Evolutionary conservation across 2,888 invertebrate species (phyloP).

Genomic region (Plutella xylostella): DNA sequence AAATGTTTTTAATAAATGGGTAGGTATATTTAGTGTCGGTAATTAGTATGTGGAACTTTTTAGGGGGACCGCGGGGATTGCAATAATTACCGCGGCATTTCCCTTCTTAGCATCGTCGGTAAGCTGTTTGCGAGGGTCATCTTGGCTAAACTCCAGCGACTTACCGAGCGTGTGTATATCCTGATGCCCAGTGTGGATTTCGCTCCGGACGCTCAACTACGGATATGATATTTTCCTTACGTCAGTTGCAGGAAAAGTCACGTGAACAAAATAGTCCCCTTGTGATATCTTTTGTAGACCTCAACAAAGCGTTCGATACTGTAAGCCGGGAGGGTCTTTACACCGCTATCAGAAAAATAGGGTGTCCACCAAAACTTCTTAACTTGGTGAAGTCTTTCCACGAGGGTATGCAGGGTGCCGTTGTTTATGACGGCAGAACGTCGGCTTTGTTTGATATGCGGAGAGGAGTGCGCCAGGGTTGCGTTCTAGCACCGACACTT

Average conservation of each 20-base stretch:
- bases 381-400: too few species aligned
- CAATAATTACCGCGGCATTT: not conserved
- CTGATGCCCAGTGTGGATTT: not conserved
- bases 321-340: too few species aligned
- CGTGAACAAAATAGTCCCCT: not conserved
- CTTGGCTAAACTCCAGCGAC: not conserved
- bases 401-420: too few species aligned
- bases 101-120: not conserved
- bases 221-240: not conserved
- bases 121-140: not conserved
- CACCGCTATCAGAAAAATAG: too few species aligned
- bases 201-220: not conserved
- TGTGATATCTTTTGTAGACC: not conserved
- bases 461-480: not conserved
- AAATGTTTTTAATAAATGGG: too few species aligned
- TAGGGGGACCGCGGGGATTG: not conserved
- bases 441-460: too few species aligned
- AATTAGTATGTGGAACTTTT: too few species aligned
- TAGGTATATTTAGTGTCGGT: too few species aligned
- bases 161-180: not conserved
- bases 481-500: not conserved
- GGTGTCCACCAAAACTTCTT: too few species aligned
- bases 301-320: not conserved
- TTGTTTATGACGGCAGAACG: not conserved
- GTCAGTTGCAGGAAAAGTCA: not conserved